Evolutionary conservation across 2,888 invertebrate genomes (phyloP), one percentile per base, ranked within the genome.

Genomic region (Tenthredo livida): DNA sequence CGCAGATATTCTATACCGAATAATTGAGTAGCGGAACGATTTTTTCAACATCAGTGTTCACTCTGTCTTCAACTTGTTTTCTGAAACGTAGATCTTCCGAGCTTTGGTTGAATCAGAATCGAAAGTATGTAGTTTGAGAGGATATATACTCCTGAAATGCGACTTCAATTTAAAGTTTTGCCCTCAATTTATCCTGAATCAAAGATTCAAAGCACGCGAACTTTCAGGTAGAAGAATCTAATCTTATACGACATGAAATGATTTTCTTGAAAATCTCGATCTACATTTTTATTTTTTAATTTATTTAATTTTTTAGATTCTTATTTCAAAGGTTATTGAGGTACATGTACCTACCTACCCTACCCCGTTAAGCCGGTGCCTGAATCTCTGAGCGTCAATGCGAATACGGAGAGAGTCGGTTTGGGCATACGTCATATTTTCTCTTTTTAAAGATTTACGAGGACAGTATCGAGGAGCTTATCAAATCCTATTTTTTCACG

Each of bases 401-500:
- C 50, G 77, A 77, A 77, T 77, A 33, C 54, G 54, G 54, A n/a
- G 54, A 54, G 33, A 77, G 50, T 77, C 54, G 77, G 61, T 37
- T 40, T 25, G 40, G 6, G 37, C 40, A 80, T 80, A 80, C 80
- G 80, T 80, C 58, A 80, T 80, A 80, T 80, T 37, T 58, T 61
- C 61, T 58, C 40, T n/a, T 40, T 58, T 80, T n/a, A 6, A 80
- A 80, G 78, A 80, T 80, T 80, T 80, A 80, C 61, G 78, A 80
- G 78, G 58, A 80, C 78, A 80, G 80, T 80, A 80, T 80, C 80
- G 80, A 80, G 80, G 80, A 80, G 80, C 80, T 80, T 80, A 80
- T 80, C 80, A 80, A 80, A 80, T 61, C 80, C 58, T 61, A 80
- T 80, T 80, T 80, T 80, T 80, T 80, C 77, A 80, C 80, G 58